Percentiles rank a stretch among this genome's conserved stretches.
Evolutionary conservation across 2,888 invertebrate species (phyloP).

Genomic region (Caenorhabditis becei): DNA sequence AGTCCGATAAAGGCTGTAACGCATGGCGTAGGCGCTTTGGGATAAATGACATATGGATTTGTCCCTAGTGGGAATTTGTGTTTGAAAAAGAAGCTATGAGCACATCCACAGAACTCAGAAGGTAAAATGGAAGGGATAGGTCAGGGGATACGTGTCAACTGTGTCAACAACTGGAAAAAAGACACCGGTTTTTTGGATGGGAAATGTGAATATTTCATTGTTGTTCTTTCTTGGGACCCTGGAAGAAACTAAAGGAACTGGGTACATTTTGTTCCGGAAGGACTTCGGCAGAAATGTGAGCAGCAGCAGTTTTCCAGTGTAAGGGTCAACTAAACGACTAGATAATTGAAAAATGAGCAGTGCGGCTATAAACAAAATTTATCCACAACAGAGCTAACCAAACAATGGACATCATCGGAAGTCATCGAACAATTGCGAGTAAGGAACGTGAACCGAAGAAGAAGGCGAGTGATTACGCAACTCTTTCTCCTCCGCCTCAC

Average conservation of each 20-base stretch:
- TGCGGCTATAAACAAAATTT: not conserved
- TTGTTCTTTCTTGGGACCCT: not conserved
- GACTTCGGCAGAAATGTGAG: not conserved
- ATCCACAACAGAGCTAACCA: conserved; percentile 4
- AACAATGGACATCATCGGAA: conserved; percentile 56
- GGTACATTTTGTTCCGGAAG: not conserved
- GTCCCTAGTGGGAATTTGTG: conserved; percentile 44
- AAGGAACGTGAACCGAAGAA: conserved; percentile 27
- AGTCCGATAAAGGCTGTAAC: conserved; percentile 38
- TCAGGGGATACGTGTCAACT: not conserved
- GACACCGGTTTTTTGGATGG: not conserved
- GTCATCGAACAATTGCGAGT: conserved; percentile 42
- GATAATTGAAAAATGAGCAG: conserved; percentile 8
- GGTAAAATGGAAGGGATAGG: not conserved
- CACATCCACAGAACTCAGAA: not conserved
- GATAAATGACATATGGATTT: conserved; percentile 63
- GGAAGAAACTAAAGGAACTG: not conserved
- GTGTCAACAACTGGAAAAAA: not conserved
- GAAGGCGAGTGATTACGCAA: conserved; percentile 58
- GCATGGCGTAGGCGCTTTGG: conserved; percentile 20
- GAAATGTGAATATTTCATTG: not conserved
- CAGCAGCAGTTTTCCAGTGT: too few species aligned
- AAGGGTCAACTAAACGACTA: not conserved
- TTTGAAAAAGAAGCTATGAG: conserved; percentile 19
- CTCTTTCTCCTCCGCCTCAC: not conserved